A percentile compares a stretch with the other conserved stretches of the same genome.
Conservation (phyloP, 2,888 invertebrate species). For the Eulithis prunata region DNA sequence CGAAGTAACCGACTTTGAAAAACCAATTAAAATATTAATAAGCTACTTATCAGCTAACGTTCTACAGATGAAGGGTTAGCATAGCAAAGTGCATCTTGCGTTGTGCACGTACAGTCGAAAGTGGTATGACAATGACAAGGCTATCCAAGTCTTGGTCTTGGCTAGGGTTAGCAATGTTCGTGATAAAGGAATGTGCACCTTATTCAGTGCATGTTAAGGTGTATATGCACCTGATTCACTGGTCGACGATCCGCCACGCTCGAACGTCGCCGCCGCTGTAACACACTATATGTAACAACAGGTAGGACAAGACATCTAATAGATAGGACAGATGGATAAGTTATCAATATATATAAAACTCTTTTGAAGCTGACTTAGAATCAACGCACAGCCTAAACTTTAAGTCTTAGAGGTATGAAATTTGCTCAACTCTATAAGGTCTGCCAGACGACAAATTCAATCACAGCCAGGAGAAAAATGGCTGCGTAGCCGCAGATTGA, state of each 20-base stretch:
- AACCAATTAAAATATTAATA: constrained; percentile 9
- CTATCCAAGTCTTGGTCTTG: too few relatives aligned
- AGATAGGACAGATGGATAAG: constrained; percentile 1
- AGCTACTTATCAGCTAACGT: constrained; percentile 6
- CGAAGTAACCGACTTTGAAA: constrained; percentile 6
- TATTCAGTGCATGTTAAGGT: constrained; percentile 30
- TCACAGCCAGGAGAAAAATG: too few relatives aligned
- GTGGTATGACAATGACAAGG: background rate
- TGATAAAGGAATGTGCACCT: constrained; percentile 33
- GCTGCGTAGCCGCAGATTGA: too few relatives aligned
- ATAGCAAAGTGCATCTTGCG: constrained; percentile 17
- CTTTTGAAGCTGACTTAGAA: too few relatives aligned
- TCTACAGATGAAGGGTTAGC: constrained; percentile 34
- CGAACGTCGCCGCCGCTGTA: constrained; percentile 90
- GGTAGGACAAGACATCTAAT: constrained; percentile 5
- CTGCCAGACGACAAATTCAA: too few relatives aligned
- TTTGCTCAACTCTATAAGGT: too few relatives aligned
- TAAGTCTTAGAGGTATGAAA: too few relatives aligned
- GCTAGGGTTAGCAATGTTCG: constrained; percentile 30
- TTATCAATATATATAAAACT: background rate
- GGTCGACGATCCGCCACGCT: constrained; percentile 84
- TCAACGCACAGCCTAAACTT: too few relatives aligned
- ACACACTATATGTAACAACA: constrained; percentile 62
- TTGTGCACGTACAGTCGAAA: constrained; percentile 19
- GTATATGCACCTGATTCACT: constrained; percentile 63